These are phyloP conservation scores for Pseudomyrmex pallidus DNA, from an alignment of 1,140 invertebrate species.

Conservation along the genomic window DNA sequence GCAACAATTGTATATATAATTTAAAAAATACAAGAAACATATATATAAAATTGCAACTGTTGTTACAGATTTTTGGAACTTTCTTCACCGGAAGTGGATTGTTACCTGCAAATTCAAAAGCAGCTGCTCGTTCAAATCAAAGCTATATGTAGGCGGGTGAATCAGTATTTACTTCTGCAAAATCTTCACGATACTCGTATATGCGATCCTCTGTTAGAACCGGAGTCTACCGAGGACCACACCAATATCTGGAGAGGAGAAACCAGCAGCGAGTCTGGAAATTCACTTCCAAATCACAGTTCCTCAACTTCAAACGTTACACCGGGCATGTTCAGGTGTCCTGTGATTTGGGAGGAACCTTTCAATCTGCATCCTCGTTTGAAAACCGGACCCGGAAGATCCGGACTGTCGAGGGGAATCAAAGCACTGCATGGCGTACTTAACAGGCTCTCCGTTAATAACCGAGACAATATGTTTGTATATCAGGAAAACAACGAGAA, in stretches of 20 bases:
- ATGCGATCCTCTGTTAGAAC: slow-evolving; percentile 90
- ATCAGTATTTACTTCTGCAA: slow-evolving; percentile 90
- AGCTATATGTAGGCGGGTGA: slow-evolving; percentile 89
- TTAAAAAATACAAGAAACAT: not conserved
- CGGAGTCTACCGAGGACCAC: slow-evolving; percentile 88
- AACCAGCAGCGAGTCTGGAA: slow-evolving; percentile 57
- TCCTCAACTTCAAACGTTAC: slow-evolving; percentile 69
- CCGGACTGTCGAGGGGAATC: slow-evolving; percentile 87
- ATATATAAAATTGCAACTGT: not conserved
- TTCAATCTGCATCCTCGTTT: slow-evolving; percentile 91
- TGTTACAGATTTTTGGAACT: slow-evolving; percentile 86
- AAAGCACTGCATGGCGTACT: slow-evolving; percentile 89
- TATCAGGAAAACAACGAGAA: slow-evolving; percentile 89
- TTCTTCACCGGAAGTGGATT: slow-evolving; percentile 84
- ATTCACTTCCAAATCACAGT: slow-evolving; percentile 64
- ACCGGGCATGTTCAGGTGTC: slow-evolving; percentile 90
- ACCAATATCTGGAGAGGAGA: slow-evolving; percentile 74
- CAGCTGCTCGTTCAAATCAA: slow-evolving; percentile 86
- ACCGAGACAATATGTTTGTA: slow-evolving; percentile 93
- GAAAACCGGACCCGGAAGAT: slow-evolving; percentile 88
- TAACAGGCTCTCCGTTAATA: slow-evolving; percentile 90
- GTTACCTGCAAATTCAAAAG: slow-evolving; percentile 86
- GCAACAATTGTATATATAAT: not conserved
- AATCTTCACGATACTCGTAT: slow-evolving; percentile 90
- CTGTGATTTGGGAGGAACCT: slow-evolving; percentile 90